Evolutionary conservation across 2,888 invertebrate species (phyloP).

Genomic region (Caenorhabditis japonica): DNA sequence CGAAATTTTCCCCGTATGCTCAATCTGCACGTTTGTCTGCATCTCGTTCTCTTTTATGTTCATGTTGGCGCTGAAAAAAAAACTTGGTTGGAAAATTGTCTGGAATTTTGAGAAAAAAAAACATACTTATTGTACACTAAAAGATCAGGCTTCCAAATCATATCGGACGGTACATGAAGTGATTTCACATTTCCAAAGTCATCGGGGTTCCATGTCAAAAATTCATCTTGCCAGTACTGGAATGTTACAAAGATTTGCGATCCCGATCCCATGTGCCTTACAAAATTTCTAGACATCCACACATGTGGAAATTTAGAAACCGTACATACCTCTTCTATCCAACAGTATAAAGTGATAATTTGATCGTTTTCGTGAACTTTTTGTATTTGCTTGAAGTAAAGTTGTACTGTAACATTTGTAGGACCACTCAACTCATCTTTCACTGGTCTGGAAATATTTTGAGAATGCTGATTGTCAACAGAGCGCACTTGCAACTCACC

Average conservation of each 20-base stretch:
- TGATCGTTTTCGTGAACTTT: slow-evolving; percentile 76
- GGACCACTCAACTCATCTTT: slow-evolving; percentile 66
- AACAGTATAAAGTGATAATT: slow-evolving; percentile 75
- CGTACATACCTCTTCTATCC: slow-evolving; percentile 71
- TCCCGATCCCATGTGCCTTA: too few species aligned
- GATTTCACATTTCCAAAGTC: slow-evolving; percentile 61
- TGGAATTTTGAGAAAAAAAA: neutral
- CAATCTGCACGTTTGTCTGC: slow-evolving; percentile 74
- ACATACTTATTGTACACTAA: slow-evolving; percentile 76
- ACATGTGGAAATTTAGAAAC: neutral
- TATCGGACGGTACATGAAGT: slow-evolving; percentile 65
- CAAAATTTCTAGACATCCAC: too few species aligned
- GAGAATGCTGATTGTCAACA: neutral
- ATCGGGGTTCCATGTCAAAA: slow-evolving; percentile 64
- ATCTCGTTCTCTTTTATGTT: slow-evolving; percentile 76
- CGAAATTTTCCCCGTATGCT: slow-evolving; percentile 71
- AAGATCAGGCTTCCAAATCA: slow-evolving; percentile 72
- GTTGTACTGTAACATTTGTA: slow-evolving; percentile 75
- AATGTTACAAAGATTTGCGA: too few species aligned
- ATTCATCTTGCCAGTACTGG: slow-evolving; percentile 69
- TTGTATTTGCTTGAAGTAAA: slow-evolving; percentile 76
- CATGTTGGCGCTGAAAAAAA: slow-evolving; percentile 74
- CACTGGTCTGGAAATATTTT: slow-evolving; percentile 55
- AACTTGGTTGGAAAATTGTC: neutral
- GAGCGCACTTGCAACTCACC: slow-evolving; percentile 39